Conservation (phyloP, 2,888 invertebrate species). For the Chorisops tibialis region DNA sequence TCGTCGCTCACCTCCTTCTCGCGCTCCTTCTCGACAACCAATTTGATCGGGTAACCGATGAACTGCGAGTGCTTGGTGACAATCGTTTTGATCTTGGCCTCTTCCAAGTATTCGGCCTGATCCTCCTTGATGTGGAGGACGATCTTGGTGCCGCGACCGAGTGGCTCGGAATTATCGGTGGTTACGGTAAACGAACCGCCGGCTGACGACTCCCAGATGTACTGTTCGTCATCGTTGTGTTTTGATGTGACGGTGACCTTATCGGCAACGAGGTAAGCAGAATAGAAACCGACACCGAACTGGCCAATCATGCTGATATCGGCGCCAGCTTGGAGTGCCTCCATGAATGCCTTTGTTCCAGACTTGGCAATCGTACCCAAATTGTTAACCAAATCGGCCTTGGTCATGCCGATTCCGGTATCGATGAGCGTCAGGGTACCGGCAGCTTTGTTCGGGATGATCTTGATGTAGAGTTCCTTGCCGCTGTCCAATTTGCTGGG, state of each 20-base stretch:
- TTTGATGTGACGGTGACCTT: constrained; percentile 89
- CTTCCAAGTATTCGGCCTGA: constrained; percentile 90
- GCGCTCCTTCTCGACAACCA: constrained; percentile 92
- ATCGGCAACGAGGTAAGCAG: constrained; percentile 95
- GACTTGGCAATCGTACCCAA: constrained; percentile 98
- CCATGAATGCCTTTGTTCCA: constrained; percentile 99
- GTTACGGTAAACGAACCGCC: constrained; percentile 96
- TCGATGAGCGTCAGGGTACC: constrained; percentile 94
- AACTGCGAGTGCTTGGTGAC: constrained; percentile 99
- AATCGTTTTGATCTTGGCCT: constrained; percentile 89
- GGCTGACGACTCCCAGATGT: constrained; percentile 97
- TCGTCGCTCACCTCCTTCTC: constrained; percentile 95
- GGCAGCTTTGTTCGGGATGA: constrained; percentile 93
- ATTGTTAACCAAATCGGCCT: constrained; percentile 97
- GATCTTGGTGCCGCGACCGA: constrained; percentile 94
- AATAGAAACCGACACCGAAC: constrained; percentile 99
- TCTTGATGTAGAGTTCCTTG: constrained; percentile 93
- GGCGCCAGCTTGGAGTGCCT: constrained; percentile 96
- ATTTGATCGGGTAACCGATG: constrained; percentile 97
- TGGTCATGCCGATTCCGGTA: constrained; percentile 98
- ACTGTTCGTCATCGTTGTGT: constrained; percentile 97
- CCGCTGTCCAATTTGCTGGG: constrained; percentile 88
- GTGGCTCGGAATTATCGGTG: constrained; percentile 70
- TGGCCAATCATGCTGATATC: constrained; percentile 99
- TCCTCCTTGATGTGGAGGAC: constrained; percentile 94